phyloP scores from a whole-genome alignment of 35 echinoderm and acorn worm genomes.

The Chiridota heheva region DNA sequence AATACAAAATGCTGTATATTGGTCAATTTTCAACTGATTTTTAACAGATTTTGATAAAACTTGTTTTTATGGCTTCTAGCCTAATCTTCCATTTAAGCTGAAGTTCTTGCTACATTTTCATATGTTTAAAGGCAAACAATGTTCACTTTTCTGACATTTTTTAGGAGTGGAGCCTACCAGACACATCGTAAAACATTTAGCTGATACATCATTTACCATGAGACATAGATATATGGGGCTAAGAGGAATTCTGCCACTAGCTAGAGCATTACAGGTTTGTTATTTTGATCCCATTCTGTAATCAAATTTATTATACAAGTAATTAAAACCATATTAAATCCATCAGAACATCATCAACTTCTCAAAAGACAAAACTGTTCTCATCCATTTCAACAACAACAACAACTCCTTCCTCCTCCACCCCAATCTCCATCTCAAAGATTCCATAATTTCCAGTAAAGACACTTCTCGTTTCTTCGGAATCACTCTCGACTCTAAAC shows the following conservation, averaged over 20 bases:
- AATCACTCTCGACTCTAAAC: no score
- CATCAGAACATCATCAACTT: neutral
- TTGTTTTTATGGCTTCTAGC: neutral
- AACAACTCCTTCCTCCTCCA: no score
- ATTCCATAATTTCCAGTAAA: no score
- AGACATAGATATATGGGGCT: constrained; percentile 66
- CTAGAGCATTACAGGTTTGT: constrained; percentile 71
- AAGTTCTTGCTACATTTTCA: neutral
- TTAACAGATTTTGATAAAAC: no score
- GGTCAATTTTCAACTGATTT: no score
- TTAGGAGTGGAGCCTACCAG: constrained; percentile 65
- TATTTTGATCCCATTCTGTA: neutral
- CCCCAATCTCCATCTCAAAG: no score
- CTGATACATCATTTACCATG: constrained; percentile 56
- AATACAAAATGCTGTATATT: no score
- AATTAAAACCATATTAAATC: neutral
- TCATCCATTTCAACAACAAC: no score
- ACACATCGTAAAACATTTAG: constrained; percentile 58
- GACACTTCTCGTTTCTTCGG: no score
- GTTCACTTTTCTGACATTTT: neutral
- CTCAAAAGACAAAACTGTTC: no score
- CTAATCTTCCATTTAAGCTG: neutral
- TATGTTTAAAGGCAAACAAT: neutral
- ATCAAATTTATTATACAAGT: no score
- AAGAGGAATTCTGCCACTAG: constrained; percentile 54